Evolutionary conservation across 2,113 vertebrate species (phyloP), one percentile per base, ranked within the genome.

Genomic region (Chauna torquata): DNA sequence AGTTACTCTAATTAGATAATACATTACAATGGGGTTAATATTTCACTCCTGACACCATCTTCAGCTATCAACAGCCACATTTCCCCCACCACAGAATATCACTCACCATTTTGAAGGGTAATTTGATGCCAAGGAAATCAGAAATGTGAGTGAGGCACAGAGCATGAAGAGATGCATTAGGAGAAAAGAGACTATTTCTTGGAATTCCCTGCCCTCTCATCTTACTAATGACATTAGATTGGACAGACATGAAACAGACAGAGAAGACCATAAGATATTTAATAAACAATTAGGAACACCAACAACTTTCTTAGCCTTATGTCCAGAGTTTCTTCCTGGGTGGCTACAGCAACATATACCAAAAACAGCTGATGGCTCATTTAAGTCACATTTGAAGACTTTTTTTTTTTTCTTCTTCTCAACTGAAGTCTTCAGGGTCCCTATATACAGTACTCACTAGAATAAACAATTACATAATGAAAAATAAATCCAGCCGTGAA

Each of bases 1-100:
- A 78, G 62, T 20, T 10, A 19, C 65, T 13, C 91, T 96, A 89
- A 96, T 95, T 84, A 95, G 94, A 42, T 77, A 61, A 82, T 69
- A 25, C 54, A 81, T 82, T 77, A 40, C 78, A 23, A 24, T 1
- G 30, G 44, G 70, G 72, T 86, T 57, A 95, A 42, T 28, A 22
- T 76, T 91, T 88, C n/a, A 71, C 40, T 82, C 16, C 82, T 93
- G 58, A 17, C 28, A 45, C 52, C 76, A 38, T 42, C 90, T 93
- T 47, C 92, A 52, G 74, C 79, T 24, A 36, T 38, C 34, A 75
- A 30, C 54, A 38, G 49, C 45, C 83, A 11, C 57, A 12, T 61
- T 59, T 89, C 71, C 78, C 57, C 90, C 86, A 2, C 85, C 0
- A 1, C n/a, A 3, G 25, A 49, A 16, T 6, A 91, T 65, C 88